Base-by-base conservation (phyloP, 2,113 vertebrate genomes). In the Labeo rohita region DNA sequence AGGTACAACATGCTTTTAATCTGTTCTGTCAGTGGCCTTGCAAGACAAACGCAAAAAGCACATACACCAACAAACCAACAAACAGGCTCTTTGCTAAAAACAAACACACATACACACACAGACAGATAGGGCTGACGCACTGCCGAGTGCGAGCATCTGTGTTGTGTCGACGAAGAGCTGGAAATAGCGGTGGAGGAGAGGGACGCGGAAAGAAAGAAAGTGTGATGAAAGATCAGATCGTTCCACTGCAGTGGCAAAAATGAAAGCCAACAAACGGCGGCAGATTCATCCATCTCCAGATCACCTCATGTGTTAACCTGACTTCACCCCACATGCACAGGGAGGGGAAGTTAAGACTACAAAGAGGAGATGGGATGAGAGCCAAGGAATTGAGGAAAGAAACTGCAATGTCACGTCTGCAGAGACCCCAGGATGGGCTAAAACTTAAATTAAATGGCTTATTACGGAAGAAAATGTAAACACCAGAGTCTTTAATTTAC, bases 221-320 rank as follows among this genome's bases (percentile, higher is more conserved):
- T 84, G 49, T 82, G 85, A 75, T 84, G 76, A 84, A 89, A 84
- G 82, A 89, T 87, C 70, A 52, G 59, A 86, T 23, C 13, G 5
- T 77, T 72, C 83, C 45, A 39, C 80, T 18, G 87, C 80, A 74
- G 66, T 21, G 47, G 56, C 59, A 81, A 49, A 80, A 84, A 84
- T 84, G 49, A 87, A 84, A 84, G 50, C 76, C 70, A 89, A 77
- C 66, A 84, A 80, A 84, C 78, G 34, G 61, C 78, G 36, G 63
- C 82, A 68, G 76, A 84, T 81, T 87, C 68, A 89, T 89, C 85
- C 82, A 84, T 86, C 77, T 89, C 82, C 70, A 36, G 75, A 85
- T 84, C 80, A 86, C 75, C 73, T 80, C 49, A 84, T 84, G 81
- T 36, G 82, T 84, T 89, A 56, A 83, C 85, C 85, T 56, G 59